These are phyloP conservation scores for Ariolimax columbianus DNA, from an alignment of 2,888 invertebrate species.

Conservation along the genomic window DNA sequence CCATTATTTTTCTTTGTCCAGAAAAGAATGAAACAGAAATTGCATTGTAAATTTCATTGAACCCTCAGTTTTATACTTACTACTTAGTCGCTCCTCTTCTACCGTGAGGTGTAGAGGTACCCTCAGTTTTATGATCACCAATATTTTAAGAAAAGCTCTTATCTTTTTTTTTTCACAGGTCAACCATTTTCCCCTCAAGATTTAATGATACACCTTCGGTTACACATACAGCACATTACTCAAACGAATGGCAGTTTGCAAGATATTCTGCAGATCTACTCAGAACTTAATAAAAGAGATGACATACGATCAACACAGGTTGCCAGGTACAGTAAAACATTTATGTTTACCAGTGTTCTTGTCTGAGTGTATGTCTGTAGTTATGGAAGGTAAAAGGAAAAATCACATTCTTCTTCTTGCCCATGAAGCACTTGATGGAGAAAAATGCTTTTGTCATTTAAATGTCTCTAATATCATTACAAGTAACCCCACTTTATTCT, in stretches of 20 bases:
- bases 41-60: not conserved
- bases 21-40: not conserved
- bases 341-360: not conserved
- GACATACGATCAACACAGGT: conserved; percentile 10
- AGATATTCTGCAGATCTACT: conserved; percentile 12
- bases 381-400: not conserved
- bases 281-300: not conserved
- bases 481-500: no score
- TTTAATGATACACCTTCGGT: conserved; percentile 24
- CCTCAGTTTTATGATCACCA: no score
- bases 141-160: no score
- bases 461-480: no score
- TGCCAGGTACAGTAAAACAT: conserved; percentile 14
- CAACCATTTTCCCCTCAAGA: conserved; percentile 16
- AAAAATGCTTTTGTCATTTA: no score
- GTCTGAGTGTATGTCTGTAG: not conserved
- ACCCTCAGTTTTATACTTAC: not conserved
- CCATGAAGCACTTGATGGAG: no score
- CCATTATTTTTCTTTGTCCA: not conserved
- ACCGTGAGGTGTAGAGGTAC: no score
- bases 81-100: no score
- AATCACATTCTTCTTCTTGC: no score
- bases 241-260: not conserved
- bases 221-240: conserved; percentile 18
- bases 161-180: conserved; percentile 9